phyloP scores from a whole-genome alignment of 1,140 invertebrate species.

The Camponotus pennsylvanicus region DNA sequence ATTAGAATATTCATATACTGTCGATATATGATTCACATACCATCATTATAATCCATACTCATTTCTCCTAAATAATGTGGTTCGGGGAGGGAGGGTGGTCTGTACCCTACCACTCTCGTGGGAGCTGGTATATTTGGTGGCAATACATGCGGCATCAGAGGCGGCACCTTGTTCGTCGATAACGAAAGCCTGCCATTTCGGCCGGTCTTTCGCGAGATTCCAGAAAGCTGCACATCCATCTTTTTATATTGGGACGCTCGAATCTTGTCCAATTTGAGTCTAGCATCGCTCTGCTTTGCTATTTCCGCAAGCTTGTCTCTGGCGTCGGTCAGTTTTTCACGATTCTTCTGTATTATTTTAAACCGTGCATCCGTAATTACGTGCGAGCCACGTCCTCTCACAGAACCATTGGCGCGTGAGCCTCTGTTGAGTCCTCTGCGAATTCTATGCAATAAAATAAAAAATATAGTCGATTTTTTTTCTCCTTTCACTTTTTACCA shows the following conservation, averaged over 20 bases:
- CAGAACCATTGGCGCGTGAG: constrained; percentile 68
- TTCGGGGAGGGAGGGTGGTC: constrained; percentile 74
- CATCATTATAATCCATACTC: constrained; percentile 78
- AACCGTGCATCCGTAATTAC: constrained; percentile 89
- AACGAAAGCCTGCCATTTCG: constrained; percentile 86
- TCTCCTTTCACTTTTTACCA: not conserved
- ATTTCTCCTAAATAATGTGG: constrained; percentile 79
- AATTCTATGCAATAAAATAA: constrained; percentile 48
- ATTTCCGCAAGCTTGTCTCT: constrained; percentile 90
- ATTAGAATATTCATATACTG: not conserved
- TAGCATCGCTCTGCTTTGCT: constrained; percentile 89
- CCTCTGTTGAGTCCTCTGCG: constrained; percentile 71
- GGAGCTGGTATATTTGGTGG: constrained; percentile 68
- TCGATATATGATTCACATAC: constrained; percentile 55
- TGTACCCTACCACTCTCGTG: constrained; percentile 74
- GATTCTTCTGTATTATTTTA: constrained; percentile 90
- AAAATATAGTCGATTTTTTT: not conserved
- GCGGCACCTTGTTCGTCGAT: constrained; percentile 84
- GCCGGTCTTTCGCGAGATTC: constrained; percentile 85
- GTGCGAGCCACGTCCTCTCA: constrained; percentile 66
- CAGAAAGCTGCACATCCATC: constrained; percentile 70
- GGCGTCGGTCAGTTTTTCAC: constrained; percentile 89
- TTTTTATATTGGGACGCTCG: constrained; percentile 81
- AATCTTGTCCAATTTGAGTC: constrained; percentile 87
- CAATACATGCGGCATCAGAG: constrained; percentile 66